Percentiles rank a stretch among this genome's conserved stretches.
phyloP scores from a whole-genome alignment of 2,797 vertebrate genomes.

The Denticeps clupeoides region DNA sequence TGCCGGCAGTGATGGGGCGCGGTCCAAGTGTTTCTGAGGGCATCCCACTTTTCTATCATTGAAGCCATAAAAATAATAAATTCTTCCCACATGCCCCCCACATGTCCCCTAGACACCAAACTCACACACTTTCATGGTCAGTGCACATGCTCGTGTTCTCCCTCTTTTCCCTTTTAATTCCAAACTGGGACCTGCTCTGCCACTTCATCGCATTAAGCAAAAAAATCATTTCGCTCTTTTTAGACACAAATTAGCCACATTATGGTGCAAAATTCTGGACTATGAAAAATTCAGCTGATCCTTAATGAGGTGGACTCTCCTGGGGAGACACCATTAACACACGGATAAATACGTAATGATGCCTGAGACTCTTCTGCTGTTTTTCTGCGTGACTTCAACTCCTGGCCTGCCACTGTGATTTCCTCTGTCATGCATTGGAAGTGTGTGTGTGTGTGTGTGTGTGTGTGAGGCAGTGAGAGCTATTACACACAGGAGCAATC shows the following conservation, averaged over 20 bases:
- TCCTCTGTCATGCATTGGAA: slow-evolving; percentile 8
- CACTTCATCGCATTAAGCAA: slow-evolving; percentile 42
- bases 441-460: slow-evolving; percentile 5
- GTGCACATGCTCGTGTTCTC: slow-evolving; percentile 41
- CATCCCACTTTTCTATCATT: no score
- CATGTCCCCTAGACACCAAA: no score
- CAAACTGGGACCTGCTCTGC: slow-evolving; percentile 22
- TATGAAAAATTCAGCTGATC: slow-evolving; percentile 59
- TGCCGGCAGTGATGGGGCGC: no score
- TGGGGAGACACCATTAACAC: slow-evolving; percentile 59
- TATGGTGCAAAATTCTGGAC: slow-evolving; percentile 56
- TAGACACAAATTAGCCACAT: slow-evolving; percentile 56
- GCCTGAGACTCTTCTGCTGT: slow-evolving; percentile 52
- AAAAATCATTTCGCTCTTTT: slow-evolving; percentile 38
- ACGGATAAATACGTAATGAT: slow-evolving; percentile 65
- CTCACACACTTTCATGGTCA: slow-evolving; percentile 14
- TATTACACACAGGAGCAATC: no score
- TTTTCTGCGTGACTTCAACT: slow-evolving; percentile 60
- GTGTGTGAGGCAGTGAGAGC: not conserved
- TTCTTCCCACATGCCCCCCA: no score
- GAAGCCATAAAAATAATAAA: no score
- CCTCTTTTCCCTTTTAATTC: slow-evolving; percentile 26
- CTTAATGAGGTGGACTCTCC: slow-evolving; percentile 59
- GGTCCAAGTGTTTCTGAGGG: no score
- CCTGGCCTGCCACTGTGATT: slow-evolving; percentile 34